These are phyloP conservation scores for Pimephales promelas DNA, from an alignment of 2,113 vertebrate genomes.

Conservation along the genomic window DNA sequence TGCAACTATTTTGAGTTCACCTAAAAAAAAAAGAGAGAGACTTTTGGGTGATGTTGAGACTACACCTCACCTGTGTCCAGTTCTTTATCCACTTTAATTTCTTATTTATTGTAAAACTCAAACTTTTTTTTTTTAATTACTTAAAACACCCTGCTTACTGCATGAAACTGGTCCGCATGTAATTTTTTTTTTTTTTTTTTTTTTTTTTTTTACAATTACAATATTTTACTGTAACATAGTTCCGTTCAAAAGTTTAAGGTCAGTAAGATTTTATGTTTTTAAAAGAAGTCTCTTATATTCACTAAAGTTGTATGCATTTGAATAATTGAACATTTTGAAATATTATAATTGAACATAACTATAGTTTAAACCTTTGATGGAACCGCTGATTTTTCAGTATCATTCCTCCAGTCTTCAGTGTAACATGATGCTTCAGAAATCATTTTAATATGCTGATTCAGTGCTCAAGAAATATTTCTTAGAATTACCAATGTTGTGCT, in stretches of 20 bases:
- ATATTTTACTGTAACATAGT: not conserved
- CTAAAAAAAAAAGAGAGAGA: too few relatives aligned
- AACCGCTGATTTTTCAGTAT: not conserved
- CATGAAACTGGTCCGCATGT: not conserved
- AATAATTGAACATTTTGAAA: not conserved
- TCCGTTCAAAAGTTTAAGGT: not conserved
- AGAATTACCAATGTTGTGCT: not conserved
- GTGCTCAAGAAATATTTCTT: not conserved
- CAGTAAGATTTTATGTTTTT: not conserved
- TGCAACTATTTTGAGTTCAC: not conserved
- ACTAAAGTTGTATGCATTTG: not conserved
- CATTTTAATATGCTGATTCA: not conserved
- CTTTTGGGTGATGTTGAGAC: too few relatives aligned
- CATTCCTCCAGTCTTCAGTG: not conserved
- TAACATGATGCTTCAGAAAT: not conserved
- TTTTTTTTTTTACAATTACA: not conserved
- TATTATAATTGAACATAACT: not conserved
- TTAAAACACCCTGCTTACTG: not conserved
- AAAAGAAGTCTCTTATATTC: not conserved
- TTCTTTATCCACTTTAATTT: not conserved
- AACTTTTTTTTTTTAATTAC: not conserved
- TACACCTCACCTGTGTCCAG: too few relatives aligned
- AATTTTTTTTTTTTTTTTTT: too few relatives aligned
- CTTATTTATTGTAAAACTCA: not conserved
- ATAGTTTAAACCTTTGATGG: not conserved